Evolutionary conservation across 2,888 invertebrate genomes (phyloP).

Genomic region (Leucozona laternaria): DNA sequence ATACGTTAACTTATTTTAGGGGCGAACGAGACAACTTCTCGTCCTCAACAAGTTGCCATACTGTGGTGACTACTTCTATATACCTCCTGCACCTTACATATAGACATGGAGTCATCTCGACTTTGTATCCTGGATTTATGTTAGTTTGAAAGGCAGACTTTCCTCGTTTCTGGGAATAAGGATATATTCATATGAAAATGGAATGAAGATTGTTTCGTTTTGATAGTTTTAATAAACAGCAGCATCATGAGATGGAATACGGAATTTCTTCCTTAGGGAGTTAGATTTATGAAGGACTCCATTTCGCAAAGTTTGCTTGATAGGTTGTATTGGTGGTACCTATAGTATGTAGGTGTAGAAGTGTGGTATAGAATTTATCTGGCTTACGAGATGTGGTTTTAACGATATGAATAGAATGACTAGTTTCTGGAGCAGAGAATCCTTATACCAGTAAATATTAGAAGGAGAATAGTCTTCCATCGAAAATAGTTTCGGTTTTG

Average conservation of each 20-base stretch:
- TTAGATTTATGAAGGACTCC: slow-evolving; percentile 63
- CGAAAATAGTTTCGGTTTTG: slow-evolving; percentile 28
- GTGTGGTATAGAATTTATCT: neutral
- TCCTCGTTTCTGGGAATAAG: slow-evolving; percentile 5
- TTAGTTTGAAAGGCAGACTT: slow-evolving; percentile 26
- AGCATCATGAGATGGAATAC: slow-evolving; percentile 3
- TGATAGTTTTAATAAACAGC: slow-evolving; percentile 74
- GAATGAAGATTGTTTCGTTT: slow-evolving; percentile 74
- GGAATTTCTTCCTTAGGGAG: slow-evolving; percentile 34
- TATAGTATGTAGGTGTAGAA: slow-evolving; percentile 1
- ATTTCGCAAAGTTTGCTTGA: slow-evolving; percentile 46
- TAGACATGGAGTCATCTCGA: neutral
- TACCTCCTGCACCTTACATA: neutral
- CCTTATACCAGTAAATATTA: neutral
- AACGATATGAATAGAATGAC: slow-evolving; percentile 45
- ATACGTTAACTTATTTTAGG: slow-evolving; percentile 68
- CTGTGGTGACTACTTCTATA: neutral
- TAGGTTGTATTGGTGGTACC: slow-evolving; percentile 1
- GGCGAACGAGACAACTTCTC: slow-evolving; percentile 51
- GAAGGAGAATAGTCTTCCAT: neutral
- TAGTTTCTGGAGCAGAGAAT: neutral
- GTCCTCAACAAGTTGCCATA: slow-evolving; percentile 69
- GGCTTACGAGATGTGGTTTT: slow-evolving; percentile 55
- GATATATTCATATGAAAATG: slow-evolving; percentile 59
- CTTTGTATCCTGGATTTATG: slow-evolving; percentile 52